Evolutionary conservation across 2,113 vertebrate species (phyloP).

Genomic region (Vidua macroura): DNA sequence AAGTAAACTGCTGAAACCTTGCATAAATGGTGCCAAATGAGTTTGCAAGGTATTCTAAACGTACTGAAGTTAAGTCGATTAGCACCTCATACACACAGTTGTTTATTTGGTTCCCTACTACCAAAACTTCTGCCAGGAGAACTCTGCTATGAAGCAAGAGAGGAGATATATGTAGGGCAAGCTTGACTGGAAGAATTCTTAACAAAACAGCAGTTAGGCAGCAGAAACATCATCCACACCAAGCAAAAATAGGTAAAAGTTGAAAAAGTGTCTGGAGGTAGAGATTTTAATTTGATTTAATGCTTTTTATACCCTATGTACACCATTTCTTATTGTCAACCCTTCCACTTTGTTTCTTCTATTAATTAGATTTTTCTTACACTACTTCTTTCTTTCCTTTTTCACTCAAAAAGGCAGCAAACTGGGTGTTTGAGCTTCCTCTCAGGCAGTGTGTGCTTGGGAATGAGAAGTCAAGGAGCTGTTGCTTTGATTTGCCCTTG

Average conservation of each 20-base stretch:
- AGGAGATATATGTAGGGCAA: neutral
- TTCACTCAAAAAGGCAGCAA: neutral
- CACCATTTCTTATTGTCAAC: neutral
- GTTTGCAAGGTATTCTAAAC: neutral
- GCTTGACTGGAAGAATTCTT: neutral
- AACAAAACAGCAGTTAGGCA: neutral
- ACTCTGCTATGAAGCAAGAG: neutral
- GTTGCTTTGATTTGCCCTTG: neutral
- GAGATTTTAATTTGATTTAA: neutral
- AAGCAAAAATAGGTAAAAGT: neutral
- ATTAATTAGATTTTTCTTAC: neutral
- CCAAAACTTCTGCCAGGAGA: neutral
- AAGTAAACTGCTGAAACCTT: conserved; percentile 32
- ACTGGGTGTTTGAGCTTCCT: neutral
- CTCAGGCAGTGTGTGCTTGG: neutral
- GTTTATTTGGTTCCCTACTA: neutral
- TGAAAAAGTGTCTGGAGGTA: neutral
- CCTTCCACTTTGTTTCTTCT: neutral
- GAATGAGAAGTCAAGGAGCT: neutral
- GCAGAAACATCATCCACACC: neutral
- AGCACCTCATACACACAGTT: neutral
- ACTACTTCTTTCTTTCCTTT: neutral
- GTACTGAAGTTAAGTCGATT: conserved; percentile 8
- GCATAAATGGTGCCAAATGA: neutral
- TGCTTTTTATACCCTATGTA: neutral